Evolutionary conservation across 2,888 invertebrate genomes (phyloP).

Genomic region (Acleris sparsana): DNA sequence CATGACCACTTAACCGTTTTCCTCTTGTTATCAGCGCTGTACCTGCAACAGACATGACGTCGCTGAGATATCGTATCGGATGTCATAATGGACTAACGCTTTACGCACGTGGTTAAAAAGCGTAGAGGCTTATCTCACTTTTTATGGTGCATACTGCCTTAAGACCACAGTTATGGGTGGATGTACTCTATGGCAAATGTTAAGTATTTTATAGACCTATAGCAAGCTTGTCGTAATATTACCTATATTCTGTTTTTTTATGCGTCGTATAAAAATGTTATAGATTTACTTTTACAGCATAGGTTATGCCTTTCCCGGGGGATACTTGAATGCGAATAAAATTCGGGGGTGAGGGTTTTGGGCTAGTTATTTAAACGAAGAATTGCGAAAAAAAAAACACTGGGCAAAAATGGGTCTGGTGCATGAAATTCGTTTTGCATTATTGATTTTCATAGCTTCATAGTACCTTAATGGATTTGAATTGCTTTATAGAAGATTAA

Average conservation of each 20-base stretch:
- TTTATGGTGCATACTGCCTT: constrained; percentile 69
- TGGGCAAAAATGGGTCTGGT: no score
- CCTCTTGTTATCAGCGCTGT: background rate
- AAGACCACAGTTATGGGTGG: constrained; percentile 49
- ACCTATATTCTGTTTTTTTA: constrained; percentile 31
- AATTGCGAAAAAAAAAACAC: no score
- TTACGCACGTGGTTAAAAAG: constrained; percentile 62
- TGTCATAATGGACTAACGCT: constrained; percentile 42
- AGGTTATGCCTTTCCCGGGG: constrained; percentile 27
- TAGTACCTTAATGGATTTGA: accelerated
- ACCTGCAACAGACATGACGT: background rate
- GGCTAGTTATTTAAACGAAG: no score
- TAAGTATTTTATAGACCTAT: constrained; percentile 35
- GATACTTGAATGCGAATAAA: constrained; percentile 20
- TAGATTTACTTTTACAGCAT: constrained; percentile 35
- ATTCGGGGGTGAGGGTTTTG: constrained; percentile 8
- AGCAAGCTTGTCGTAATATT: constrained; percentile 34
- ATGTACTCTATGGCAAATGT: constrained; percentile 43
- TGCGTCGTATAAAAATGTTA: constrained; percentile 31
- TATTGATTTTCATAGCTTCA: no score
- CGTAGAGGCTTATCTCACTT: constrained; percentile 71
- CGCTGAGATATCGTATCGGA: constrained; percentile 39
- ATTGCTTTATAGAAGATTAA: no score
- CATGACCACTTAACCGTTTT: constrained; percentile 5
- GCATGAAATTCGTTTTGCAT: no score